Conservation (phyloP, 2,113 vertebrate genomes). For the Carettochelys insculpta region DNA sequence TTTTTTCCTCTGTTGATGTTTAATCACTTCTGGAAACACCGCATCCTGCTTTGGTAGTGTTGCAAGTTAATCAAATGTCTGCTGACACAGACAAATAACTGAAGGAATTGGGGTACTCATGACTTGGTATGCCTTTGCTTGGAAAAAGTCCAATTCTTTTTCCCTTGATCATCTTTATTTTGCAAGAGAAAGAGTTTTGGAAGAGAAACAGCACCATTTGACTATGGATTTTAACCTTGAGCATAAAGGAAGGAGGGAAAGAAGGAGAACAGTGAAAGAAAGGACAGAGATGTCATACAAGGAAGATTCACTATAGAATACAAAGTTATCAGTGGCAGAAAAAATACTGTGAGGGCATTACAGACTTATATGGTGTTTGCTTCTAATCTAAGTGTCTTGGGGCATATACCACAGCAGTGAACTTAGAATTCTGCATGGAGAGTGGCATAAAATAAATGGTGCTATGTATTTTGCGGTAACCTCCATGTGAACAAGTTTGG, state of each 20-base stretch:
- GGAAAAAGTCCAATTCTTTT: conserved; percentile 42
- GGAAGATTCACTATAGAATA: conserved; percentile 18
- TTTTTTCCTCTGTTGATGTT: conserved; percentile 22
- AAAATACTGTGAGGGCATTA: conserved; percentile 61
- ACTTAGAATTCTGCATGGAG: too few species aligned
- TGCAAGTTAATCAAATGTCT: conserved; percentile 23
- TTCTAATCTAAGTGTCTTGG: too few species aligned
- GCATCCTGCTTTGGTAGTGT: conserved; percentile 23
- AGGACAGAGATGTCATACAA: conserved; percentile 58
- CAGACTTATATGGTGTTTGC: conserved; percentile 65
- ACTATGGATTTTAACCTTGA: conserved; percentile 38
- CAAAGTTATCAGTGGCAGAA: conserved; percentile 59
- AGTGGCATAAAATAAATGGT: too few species aligned
- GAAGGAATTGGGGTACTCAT: neutral
- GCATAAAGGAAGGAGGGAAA: conserved; percentile 55
- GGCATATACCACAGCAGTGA: too few species aligned
- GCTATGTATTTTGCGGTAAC: too few species aligned
- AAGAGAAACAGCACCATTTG: conserved; percentile 59
- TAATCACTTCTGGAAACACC: conserved; percentile 24
- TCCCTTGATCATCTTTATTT: conserved; percentile 52
- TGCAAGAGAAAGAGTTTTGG: conserved; percentile 52
- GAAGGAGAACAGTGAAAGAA: conserved; percentile 49
- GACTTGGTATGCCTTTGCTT: too few species aligned
- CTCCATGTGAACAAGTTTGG: too few species aligned
- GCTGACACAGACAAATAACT: neutral